Evolutionary conservation across 2,888 invertebrate species (phyloP).

Genomic region (Orthosia incerta): DNA sequence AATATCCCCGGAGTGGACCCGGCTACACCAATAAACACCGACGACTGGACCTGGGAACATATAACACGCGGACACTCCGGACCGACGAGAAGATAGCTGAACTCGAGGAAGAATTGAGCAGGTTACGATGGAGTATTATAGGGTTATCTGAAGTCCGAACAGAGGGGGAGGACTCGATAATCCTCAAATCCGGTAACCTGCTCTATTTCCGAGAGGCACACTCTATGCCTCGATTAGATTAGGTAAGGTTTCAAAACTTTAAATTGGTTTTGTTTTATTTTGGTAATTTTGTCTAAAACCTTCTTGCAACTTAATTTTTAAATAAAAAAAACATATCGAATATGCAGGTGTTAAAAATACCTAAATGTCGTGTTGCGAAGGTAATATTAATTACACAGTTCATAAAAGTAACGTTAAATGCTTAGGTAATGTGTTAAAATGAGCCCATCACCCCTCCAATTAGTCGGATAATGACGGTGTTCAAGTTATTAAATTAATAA

Average conservation of each 20-base stretch:
- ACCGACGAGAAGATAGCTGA: no score
- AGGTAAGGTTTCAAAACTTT: not conserved
- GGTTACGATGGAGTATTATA: no score
- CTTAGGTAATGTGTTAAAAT: slow-evolving; percentile 87
- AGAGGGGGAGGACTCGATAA: no score
- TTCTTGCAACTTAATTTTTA: not conserved
- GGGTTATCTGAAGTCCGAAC: no score
- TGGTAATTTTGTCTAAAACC: no score
- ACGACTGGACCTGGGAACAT: no score
- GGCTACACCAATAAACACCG: no score
- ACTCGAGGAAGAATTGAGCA: no score
- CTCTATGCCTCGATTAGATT: not conserved
- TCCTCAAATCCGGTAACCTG: no score
- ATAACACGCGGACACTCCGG: no score
- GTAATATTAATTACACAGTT: slow-evolving; percentile 86
- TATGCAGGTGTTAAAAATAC: not conserved
- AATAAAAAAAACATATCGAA: slow-evolving; percentile 15
- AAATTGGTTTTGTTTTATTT: not conserved
- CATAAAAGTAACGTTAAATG: slow-evolving; percentile 88
- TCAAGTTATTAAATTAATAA: slow-evolving; percentile 91
- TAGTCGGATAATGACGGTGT: slow-evolving; percentile 88
- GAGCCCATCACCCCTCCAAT: slow-evolving; percentile 89
- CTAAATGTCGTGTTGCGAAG: slow-evolving; percentile 44
- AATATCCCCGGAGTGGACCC: no score
- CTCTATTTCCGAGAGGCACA: no score